Evolutionary conservation across 2,113 vertebrate species (phyloP), one percentile per base, ranked within the genome.

Genomic region (Acanthochromis polyacanthus): DNA sequence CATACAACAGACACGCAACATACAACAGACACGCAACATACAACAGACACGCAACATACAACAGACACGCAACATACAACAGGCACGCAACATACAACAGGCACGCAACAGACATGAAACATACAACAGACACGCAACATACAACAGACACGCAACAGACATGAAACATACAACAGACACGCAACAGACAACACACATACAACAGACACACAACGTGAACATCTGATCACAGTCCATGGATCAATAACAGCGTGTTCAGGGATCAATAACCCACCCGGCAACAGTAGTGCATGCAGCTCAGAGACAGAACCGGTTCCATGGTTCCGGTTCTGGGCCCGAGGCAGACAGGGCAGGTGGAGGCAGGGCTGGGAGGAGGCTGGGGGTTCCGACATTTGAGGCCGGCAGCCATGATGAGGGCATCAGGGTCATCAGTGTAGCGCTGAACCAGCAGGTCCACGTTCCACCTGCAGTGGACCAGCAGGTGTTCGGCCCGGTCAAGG

Each of bases 221-320:
- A 25, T 25, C 25, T 38, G 36, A 38, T n/a, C 6, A 15, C 1
- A 9, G 14, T 56, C 0, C 23, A 25, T 25, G 23, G 23, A 25
- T 25, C 25, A 25, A 25, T 25, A 19, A 66, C 15, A 56, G 12
- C 5, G 6, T 23, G 40, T 43, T 15, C 14, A 43, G 14, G 12
- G 14, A 43, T 36, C 32, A 36, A 9, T 36, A 10, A 36, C 83
- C 81, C 86, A 99, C 97, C 96, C 94, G 94, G 85, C 98, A 99
- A 93, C 98, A 99, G 92, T 95, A 96, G 92, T 99, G 98, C 94
- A 91, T 91, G 88, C 98, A 99, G 94, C 97, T 96, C 77, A 99
- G 96, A 0, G 94, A 91, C 2, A 95, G 96, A 14, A 93, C 86
- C 2, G 92, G 86, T 1, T 96, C 96, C 0, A 46, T 45, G 0